A percentile compares a stretch with the other conserved stretches of the same genome.
Conservation (phyloP, 2,797 vertebrate species). For the Lutjanus campechanus region DNA sequence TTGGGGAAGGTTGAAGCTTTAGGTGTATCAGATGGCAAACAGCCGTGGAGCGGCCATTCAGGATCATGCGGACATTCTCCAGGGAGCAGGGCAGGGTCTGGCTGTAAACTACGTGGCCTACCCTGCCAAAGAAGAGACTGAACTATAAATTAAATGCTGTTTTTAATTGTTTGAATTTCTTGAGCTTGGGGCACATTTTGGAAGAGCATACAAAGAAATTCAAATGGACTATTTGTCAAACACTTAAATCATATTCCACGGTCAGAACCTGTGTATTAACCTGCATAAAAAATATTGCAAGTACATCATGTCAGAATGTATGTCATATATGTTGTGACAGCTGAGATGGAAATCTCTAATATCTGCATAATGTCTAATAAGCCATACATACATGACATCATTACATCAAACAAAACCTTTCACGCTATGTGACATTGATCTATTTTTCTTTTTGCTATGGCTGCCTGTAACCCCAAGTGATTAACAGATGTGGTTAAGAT, state of each 20-base stretch:
- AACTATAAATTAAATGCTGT: not conserved
- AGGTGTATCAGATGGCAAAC: conserved; percentile 79
- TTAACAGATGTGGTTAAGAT: not conserved
- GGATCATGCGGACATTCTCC: conserved; percentile 59
- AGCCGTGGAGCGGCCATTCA: conserved; percentile 55
- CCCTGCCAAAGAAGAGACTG: not conserved
- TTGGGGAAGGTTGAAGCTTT: conserved; percentile 59
- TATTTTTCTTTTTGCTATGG: too few relatives aligned
- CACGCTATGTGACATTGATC: too few relatives aligned
- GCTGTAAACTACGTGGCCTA: not conserved
- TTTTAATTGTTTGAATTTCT: conserved; percentile 6
- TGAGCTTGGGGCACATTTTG: not conserved
- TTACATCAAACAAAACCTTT: too few relatives aligned
- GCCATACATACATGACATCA: not conserved
- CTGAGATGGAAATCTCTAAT: not conserved
- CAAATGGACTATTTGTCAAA: not conserved
- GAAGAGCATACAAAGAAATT: not conserved
- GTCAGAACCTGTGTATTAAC: conserved; percentile 5
- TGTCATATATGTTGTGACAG: not conserved
- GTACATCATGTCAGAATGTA: not conserved
- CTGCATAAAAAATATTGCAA: not conserved
- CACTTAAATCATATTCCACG: not conserved
- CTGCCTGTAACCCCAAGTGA: not conserved
- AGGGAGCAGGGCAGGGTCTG: conserved; percentile 27
- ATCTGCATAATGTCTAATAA: not conserved